Evolutionary conservation across 2,888 invertebrate species (phyloP), one percentile per base, ranked within the genome.

Genomic region (Drosophila subquinaria): DNA sequence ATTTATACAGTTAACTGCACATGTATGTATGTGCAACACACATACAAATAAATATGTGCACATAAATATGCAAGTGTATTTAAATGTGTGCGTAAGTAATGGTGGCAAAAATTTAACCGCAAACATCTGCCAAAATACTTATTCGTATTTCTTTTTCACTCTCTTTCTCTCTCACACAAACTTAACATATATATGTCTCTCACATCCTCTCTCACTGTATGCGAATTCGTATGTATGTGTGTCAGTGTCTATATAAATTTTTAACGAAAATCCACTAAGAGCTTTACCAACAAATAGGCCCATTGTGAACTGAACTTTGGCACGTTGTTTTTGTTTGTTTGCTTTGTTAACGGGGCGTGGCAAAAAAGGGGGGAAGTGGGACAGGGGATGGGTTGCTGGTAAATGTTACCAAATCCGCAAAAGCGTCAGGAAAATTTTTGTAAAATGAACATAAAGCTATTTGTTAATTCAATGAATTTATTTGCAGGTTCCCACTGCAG

Each of bases 391-490:
- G 15, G 11, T 15, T 20, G 43, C 10, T 36, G 56, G 13, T 27
- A 50, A 76, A 64, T 72, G 69, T 61, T 75, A 59, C 69, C 57
- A 66, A 76, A 79, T 66, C 50, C 67, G 67, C 43, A 65, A 56
- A 62, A 87, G 40, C 50, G 35, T 43, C 36, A 30, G 50, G 60
- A 50, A 67, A 67, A 56, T 65, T 72, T 65, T 61, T 52, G 65
- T 56, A 62, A 73, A 82, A 74, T 72, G 81, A 72, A 80, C 84
- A 83, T 74, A 81, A 86, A 77, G 81, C 87, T 75, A 83, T 82
- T 87, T 81, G 87, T 82, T 82, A 81, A 81, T 74, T 73, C 84
- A 83, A 89, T 87, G 72, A 81, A 83, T 86, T 86, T 76, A 79
- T 79, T 70, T 65, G 27, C 17, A 40, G 38, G 15, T 40, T 45